Base-by-base conservation (phyloP, 2,888 invertebrate species). In the Oscheius sp. region DNA sequence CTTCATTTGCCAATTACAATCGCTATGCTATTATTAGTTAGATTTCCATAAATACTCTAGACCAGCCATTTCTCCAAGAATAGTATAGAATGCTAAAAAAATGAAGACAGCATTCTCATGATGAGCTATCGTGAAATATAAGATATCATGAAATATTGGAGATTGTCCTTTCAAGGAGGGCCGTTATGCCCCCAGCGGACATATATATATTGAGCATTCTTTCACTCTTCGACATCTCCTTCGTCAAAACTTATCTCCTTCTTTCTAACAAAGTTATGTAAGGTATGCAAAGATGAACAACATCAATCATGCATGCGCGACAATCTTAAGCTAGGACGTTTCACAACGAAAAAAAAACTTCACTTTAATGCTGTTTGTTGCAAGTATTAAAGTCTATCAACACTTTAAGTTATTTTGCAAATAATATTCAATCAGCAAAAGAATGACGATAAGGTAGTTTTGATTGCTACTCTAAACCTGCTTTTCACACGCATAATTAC, bases 101-200 rank as follows among this genome's bases (percentile, higher is more conserved):
- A 12, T 9, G 17, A 51, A 47, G 33, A 54, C 54, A 20, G 20
- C 54, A 54, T 54, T 33, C 32, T 33, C n/a, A 54, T 54, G 32
- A 54, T 54, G 54, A 24, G 33, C 54, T 33, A 54, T 36, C n/a
- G 54, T 54, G 54, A n/a, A 22, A 30, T 59, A 28, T 28, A 28
- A 30, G 51, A 24, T 51, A 36, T 54, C 54, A 54, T 59, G 44
- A 17, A 59, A 44, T 41, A 59, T 59, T 41, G 59, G 59, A 17
- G 28, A 24, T 26, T 59, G 26, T 41, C 30, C 59, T 24, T 59
- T 59, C 41, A 59, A 59, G 44, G 59, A 59, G 44, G 41, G 59
- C 59, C n/a, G 59, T 44, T 44, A 26, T 59, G 59, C 59, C 59
- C n/a, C 59, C 59, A 59, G 26, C 59, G 59, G 59, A 59, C 59